A percentile compares a stretch with the other conserved stretches of the same genome.
Conservation (phyloP, 1,140 invertebrate species). For the Nephila pilipes region DNA sequence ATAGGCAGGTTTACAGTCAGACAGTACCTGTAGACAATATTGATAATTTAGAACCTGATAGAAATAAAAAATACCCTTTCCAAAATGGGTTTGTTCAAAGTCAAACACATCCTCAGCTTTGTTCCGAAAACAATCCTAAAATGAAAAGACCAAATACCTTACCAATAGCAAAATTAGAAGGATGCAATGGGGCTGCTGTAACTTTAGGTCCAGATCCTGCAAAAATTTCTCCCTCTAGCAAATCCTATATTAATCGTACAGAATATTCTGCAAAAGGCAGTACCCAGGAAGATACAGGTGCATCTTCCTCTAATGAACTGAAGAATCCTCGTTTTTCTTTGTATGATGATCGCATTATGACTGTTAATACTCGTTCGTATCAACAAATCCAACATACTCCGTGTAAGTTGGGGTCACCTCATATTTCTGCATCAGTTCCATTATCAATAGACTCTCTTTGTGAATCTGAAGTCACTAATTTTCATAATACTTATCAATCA, state of each 20-base stretch:
- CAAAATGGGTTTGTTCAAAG: conserved; percentile 74
- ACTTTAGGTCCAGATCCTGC: not conserved
- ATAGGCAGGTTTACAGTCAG: conserved; percentile 67
- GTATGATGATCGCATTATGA: conserved; percentile 93
- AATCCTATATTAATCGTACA: not conserved
- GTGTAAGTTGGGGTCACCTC: conserved; percentile 70
- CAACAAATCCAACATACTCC: conserved; percentile 61
- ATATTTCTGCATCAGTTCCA: conserved; percentile 75
- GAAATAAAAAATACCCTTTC: conserved; percentile 39
- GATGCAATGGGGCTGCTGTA: not conserved
- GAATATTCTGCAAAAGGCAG: not conserved
- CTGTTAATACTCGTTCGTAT: conserved; percentile 30
- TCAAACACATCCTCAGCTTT: conserved; percentile 71
- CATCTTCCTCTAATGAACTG: conserved; percentile 89
- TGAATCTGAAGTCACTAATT: conserved; percentile 73
- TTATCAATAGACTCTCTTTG: conserved; percentile 69
- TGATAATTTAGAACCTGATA: conserved; percentile 16
- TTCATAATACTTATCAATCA: conserved; percentile 69
- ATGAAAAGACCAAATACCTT: conserved; percentile 73
- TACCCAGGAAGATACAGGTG: conserved; percentile 80
- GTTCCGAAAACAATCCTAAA: conserved; percentile 54
- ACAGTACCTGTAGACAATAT: conserved; percentile 46
- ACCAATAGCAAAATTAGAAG: conserved; percentile 56
- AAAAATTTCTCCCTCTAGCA: not conserved
- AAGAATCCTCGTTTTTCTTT: conserved; percentile 89